Percentiles rank a stretch among this genome's conserved stretches.
Conservation (phyloP, 2,797 vertebrate genomes). For the Sebastes taczanowskii region DNA sequence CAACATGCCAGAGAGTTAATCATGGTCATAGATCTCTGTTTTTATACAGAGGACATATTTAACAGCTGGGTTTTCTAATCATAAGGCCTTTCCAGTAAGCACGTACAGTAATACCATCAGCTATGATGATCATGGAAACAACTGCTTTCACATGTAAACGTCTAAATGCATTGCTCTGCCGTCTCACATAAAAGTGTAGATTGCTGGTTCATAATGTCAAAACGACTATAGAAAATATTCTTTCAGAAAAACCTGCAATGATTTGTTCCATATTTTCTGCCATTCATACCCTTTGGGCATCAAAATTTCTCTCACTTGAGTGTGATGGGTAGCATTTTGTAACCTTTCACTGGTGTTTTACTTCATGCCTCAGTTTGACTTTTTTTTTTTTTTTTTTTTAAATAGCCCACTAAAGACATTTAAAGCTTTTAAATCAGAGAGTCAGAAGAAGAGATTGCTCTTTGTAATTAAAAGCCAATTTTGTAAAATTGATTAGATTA, state of each 20-base stretch:
- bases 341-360: slow-evolving; percentile 41
- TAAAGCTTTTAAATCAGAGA: slow-evolving; percentile 49
- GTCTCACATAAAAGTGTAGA: neutral
- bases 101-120: slow-evolving; percentile 34
- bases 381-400: neutral
- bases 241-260: neutral
- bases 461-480: slow-evolving; percentile 84
- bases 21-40: slow-evolving; percentile 69
- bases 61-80: slow-evolving; percentile 72
- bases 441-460: slow-evolving; percentile 65
- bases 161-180: slow-evolving; percentile 3
- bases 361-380: slow-evolving; percentile 29
- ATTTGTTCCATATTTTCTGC: neutral
- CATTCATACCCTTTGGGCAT: slow-evolving; percentile 7
- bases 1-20: slow-evolving; percentile 75
- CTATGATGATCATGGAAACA: slow-evolving; percentile 11
- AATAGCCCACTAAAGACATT: slow-evolving; percentile 25
- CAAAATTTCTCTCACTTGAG: neutral
- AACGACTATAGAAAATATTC: neutral
- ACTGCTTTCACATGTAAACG: neutral
- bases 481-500: slow-evolving; percentile 84
- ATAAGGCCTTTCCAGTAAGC: slow-evolving; percentile 60
- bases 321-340: slow-evolving; percentile 24
- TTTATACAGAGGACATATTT: slow-evolving; percentile 73
- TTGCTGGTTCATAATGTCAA: slow-evolving; percentile 14